Evolutionary conservation across 2,888 invertebrate genomes (phyloP).

Genomic region (Sinhomidia bicolor): DNA sequence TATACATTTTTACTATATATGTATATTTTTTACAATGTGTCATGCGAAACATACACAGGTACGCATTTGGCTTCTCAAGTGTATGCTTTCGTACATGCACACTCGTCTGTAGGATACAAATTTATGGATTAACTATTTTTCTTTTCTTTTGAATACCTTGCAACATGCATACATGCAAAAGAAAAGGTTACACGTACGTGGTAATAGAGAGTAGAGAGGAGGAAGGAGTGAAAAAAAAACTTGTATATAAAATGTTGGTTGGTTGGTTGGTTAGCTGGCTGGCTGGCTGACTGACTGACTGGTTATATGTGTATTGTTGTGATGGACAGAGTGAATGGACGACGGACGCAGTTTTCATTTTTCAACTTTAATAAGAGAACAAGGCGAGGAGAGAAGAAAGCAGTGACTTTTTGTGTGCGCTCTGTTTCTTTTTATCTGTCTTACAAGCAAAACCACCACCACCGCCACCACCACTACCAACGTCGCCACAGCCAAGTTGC

Average conservation of each 20-base stretch:
- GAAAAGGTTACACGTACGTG: too few species aligned
- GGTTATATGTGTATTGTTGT: too few species aligned
- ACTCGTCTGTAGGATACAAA: neutral
- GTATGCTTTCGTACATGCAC: neutral
- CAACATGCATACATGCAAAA: too few species aligned
- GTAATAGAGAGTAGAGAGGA: too few species aligned
- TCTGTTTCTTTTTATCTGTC: constrained; percentile 8
- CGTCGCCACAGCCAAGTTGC: constrained; percentile 23
- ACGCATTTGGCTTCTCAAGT: too few species aligned
- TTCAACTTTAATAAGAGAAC: neutral
- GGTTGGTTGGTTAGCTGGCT: too few species aligned
- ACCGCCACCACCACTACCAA: neutral
- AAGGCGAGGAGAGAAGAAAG: neutral
- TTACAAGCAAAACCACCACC: neutral
- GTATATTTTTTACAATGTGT: constrained; percentile 3
- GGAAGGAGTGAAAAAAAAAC: too few species aligned
- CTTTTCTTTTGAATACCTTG: too few species aligned
- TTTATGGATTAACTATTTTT: neutral
- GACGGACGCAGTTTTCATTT: constrained; percentile 14
- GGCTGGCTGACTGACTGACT: too few species aligned
- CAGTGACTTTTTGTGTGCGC: constrained; percentile 27
- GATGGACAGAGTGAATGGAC: constrained; percentile 1
- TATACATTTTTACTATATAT: neutral
- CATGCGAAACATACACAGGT: neutral
- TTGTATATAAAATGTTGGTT: too few species aligned